Evolutionary conservation across 1,140 invertebrate genomes (phyloP).

Genomic region (Diplogasteroides magnus): DNA sequence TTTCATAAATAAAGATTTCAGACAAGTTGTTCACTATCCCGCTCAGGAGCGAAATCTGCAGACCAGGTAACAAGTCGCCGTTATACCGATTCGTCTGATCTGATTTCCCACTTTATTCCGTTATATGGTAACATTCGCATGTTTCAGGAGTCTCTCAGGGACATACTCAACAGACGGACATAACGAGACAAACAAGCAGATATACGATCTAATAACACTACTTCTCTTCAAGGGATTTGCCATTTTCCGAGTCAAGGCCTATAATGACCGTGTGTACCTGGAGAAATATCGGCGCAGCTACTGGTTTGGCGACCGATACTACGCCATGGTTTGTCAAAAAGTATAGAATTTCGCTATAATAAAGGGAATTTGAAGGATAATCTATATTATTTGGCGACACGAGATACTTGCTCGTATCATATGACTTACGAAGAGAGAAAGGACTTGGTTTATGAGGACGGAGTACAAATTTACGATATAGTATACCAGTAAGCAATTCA

Average conservation of each 20-base stretch:
- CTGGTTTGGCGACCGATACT: conserved; percentile 52
- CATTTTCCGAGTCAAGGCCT: conserved; percentile 47
- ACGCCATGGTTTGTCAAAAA: conserved; percentile 35
- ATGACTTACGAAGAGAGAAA: conserved; percentile 44
- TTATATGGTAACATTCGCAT: too few relatives aligned
- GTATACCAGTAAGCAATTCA: conserved; percentile 52
- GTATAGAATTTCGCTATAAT: conserved; percentile 4
- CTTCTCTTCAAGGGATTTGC: conserved; percentile 49
- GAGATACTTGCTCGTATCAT: conserved; percentile 49
- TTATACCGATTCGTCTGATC: too few relatives aligned
- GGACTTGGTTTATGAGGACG: conserved; percentile 49
- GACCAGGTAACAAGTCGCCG: too few relatives aligned
- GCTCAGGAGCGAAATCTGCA: too few relatives aligned
- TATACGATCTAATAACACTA: conserved; percentile 44
- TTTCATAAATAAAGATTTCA: too few relatives aligned
- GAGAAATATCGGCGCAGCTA: conserved; percentile 44
- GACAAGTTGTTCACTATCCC: too few relatives aligned
- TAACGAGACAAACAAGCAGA: conserved; percentile 38
- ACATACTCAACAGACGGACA: conserved; percentile 42
- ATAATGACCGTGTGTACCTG: conserved; percentile 54
- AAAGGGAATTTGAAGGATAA: conserved; percentile 40
- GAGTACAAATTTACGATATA: conserved; percentile 42
- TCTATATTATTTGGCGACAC: conserved; percentile 45
- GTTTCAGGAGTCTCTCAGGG: conserved; percentile 40
- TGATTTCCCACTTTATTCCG: too few relatives aligned